Evolutionary conservation across 1,140 invertebrate genomes (phyloP).

Genomic region (Odontomachus brunneus): DNA sequence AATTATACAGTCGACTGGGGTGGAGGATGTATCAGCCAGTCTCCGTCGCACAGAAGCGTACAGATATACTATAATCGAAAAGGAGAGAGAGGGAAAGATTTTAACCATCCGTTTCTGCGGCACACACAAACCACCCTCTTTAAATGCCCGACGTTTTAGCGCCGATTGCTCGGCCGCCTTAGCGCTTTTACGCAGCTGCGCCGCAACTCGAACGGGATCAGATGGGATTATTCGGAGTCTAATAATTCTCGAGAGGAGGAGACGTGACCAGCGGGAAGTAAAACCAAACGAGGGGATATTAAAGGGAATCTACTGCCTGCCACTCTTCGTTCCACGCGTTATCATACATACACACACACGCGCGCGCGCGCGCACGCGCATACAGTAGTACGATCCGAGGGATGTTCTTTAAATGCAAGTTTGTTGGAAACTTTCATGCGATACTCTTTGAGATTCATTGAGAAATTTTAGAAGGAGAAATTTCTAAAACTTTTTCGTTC

Average conservation of each 20-base stretch:
- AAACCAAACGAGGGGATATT: constrained; percentile 12
- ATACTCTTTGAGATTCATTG: no score
- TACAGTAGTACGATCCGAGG: no score
- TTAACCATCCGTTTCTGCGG: background rate
- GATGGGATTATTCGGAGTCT: constrained; percentile 38
- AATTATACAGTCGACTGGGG: constrained; percentile 5
- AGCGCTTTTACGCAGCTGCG: constrained; percentile 42
- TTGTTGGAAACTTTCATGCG: no score
- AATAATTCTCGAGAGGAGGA: constrained; percentile 24
- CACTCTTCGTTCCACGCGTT: background rate
- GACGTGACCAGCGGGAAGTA: background rate
- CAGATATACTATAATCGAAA: constrained; percentile 15
- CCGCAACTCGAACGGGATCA: constrained; percentile 38
- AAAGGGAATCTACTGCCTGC: constrained; percentile 12
- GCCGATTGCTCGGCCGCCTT: constrained; percentile 34
- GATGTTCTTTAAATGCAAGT: no score
- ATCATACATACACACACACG: no score
- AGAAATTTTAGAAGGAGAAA: no score
- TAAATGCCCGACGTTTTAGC: constrained; percentile 27
- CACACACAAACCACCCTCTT: background rate
- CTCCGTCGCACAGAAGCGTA: background rate
- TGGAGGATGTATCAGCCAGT: background rate
- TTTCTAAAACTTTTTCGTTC: no score
- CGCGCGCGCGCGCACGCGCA: no score
- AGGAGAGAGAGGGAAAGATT: background rate